These are phyloP conservation scores for Anas bahamensis DNA, from an alignment of 2,797 vertebrate species.

Conservation along the genomic window DNA sequence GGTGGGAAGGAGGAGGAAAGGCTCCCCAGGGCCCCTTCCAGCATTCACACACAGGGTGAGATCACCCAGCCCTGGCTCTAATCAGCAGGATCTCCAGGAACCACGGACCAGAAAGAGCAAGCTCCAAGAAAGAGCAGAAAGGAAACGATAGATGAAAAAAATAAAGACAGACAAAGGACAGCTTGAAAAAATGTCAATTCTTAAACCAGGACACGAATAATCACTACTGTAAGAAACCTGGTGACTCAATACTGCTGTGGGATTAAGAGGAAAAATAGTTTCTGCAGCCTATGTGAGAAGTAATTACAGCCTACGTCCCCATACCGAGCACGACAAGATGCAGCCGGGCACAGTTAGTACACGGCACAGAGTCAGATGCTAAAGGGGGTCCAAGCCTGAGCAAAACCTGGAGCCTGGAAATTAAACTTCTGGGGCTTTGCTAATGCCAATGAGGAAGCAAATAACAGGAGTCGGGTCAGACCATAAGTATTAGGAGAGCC, in stretches of 20 bases:
- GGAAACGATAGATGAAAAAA: background rate
- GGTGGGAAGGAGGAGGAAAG: background rate
- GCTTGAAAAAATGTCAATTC: background rate
- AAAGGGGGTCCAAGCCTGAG: background rate
- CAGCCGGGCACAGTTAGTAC: background rate
- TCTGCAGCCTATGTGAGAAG: background rate
- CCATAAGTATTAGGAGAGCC: background rate
- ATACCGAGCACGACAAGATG: background rate
- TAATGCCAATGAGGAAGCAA: background rate
- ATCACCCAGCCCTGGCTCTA: background rate
- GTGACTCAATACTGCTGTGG: slow-evolving; percentile 45
- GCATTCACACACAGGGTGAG: rapidly evolving
- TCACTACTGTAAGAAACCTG: slow-evolving; percentile 2
- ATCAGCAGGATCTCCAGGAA: background rate
- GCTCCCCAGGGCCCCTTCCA: background rate
- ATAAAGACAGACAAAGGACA: slow-evolving; percentile 8
- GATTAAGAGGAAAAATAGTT: slow-evolving; percentile 43
- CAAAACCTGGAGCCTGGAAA: background rate
- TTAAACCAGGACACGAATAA: slow-evolving; percentile 33
- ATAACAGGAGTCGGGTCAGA: background rate
- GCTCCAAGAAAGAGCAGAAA: background rate
- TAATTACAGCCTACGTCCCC: background rate
- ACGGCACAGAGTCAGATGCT: background rate
- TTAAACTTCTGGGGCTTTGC: background rate
- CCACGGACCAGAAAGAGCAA: background rate